Percentiles rank a stretch among this genome's conserved stretches.
phyloP scores from a whole-genome alignment of 1,140 invertebrate species.

The Drosophila ironensis region DNA sequence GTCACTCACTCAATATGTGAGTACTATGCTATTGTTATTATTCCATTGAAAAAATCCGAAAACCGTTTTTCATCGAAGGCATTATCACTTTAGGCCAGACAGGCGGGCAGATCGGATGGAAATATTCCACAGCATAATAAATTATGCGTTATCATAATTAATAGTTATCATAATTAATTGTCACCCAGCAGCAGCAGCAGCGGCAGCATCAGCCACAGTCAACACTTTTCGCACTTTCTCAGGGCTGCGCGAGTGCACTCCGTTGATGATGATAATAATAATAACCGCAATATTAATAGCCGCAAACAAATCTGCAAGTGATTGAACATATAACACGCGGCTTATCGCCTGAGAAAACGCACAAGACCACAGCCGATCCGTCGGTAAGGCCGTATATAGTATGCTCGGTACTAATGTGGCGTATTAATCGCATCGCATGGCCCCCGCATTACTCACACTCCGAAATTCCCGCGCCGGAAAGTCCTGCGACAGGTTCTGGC shows the following conservation, averaged over 20 bases:
- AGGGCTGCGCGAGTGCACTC: constrained; percentile 46
- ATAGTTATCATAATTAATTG: constrained; percentile 61
- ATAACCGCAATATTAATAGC: constrained; percentile 21
- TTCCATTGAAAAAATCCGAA: background rate
- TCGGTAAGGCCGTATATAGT: constrained; percentile 25
- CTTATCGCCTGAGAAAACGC: constrained; percentile 56
- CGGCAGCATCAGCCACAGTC: too few species aligned
- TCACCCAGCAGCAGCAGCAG: constrained; percentile 25
- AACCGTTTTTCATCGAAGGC: constrained; percentile 1
- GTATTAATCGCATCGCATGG: too few species aligned
- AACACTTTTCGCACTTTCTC: constrained; percentile 65
- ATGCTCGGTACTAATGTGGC: too few species aligned
- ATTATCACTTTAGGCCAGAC: constrained; percentile 45
- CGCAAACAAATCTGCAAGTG: constrained; percentile 46
- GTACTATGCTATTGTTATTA: too few species aligned
- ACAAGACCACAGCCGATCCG: constrained; percentile 17
- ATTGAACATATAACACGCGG: constrained; percentile 49
- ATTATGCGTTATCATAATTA: constrained; percentile 51
- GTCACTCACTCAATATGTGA: too few species aligned
- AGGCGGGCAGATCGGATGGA: constrained; percentile 38
- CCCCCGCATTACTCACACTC: too few species aligned
- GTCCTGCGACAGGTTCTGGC: background rate
- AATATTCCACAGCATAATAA: constrained; percentile 66
- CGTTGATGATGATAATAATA: constrained; percentile 43
- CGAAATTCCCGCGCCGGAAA: background rate